Percentiles rank a stretch among this genome's conserved stretches.
These are phyloP conservation scores for Hycleus cichorii DNA, from an alignment of 1,140 invertebrate genomes.

Conservation along the genomic window DNA sequence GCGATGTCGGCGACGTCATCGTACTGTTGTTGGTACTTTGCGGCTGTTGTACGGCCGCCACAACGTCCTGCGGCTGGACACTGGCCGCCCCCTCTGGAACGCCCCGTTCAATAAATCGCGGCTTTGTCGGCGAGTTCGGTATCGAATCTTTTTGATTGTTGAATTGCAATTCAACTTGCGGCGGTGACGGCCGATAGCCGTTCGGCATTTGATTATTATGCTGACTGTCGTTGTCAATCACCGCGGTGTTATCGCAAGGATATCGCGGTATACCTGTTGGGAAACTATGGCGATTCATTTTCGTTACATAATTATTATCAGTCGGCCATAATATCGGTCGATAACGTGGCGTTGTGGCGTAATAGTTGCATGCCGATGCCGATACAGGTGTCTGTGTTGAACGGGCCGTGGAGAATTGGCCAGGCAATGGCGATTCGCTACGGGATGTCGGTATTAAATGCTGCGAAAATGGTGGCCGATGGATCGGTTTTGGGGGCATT, in stretches of 20 bases:
- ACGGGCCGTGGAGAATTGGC: conserved; percentile 40
- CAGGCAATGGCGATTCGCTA: conserved; percentile 36
- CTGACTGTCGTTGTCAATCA: conserved; percentile 33
- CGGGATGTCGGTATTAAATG: conserved; percentile 32
- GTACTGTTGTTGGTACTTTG: conserved; percentile 36
- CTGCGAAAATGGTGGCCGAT: conserved; percentile 32
- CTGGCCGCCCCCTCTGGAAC: conserved; percentile 57
- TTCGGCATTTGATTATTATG: conserved; percentile 30
- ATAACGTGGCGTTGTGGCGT: conserved; percentile 27
- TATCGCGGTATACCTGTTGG: conserved; percentile 25
- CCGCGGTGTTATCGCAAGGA: conserved; percentile 27
- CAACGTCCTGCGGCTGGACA: conserved; percentile 47
- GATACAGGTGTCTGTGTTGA: conserved; percentile 40
- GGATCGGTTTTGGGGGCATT: conserved; percentile 28
- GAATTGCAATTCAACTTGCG: conserved; percentile 25
- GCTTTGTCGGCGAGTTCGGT: conserved; percentile 40
- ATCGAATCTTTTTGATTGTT: conserved; percentile 39
- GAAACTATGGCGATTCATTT: conserved; percentile 36
- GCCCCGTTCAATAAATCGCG: conserved; percentile 48
- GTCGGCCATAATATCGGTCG: conserved; percentile 26
- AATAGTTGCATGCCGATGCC: conserved; percentile 33
- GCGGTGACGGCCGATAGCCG: conserved; percentile 37
- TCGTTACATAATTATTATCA: conserved; percentile 28
- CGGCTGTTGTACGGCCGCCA: conserved; percentile 13
- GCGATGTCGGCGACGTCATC: conserved; percentile 44